Evolutionary conservation across 1,140 invertebrate genomes (phyloP).

Genomic region (Drosophila rhopaloa): DNA sequence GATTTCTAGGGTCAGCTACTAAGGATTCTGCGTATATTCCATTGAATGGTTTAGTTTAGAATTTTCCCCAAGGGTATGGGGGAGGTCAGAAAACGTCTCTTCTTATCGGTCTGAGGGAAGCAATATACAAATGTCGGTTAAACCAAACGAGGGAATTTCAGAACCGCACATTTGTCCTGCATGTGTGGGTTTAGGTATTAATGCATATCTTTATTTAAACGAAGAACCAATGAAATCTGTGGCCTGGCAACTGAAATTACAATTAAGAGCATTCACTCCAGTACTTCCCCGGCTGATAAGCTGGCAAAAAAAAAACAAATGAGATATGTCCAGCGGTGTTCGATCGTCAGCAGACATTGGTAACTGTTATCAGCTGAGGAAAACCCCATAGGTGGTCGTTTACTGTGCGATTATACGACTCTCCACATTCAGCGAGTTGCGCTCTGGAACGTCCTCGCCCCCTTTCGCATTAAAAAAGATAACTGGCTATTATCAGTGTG

Average conservation of each 20-base stretch:
- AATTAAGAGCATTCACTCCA: slow-evolving; percentile 25
- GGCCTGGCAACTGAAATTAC: slow-evolving; percentile 34
- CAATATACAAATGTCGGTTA: slow-evolving; percentile 14
- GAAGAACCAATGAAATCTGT: slow-evolving; percentile 26
- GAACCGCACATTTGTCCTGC: slow-evolving; percentile 38
- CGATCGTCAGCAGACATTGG: slow-evolving; percentile 48
- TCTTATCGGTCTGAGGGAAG: slow-evolving; percentile 25
- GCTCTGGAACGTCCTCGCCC: slow-evolving; percentile 11
- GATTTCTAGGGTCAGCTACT: slow-evolving; percentile 15
- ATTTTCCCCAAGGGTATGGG: slow-evolving; percentile 8
- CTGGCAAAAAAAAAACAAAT: slow-evolving; percentile 20
- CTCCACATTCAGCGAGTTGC: not conserved
- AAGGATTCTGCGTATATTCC: slow-evolving; percentile 4
- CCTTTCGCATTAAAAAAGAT: slow-evolving; percentile 26
- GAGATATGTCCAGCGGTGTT: slow-evolving; percentile 49
- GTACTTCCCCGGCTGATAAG: slow-evolving; percentile 51
- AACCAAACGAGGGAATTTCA: slow-evolving; percentile 55
- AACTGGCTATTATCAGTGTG: slow-evolving; percentile 39
- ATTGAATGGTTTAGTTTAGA: not conserved
- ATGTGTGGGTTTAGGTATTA: slow-evolving; percentile 23
- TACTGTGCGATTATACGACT: slow-evolving; percentile 56
- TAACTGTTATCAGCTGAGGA: slow-evolving; percentile 62
- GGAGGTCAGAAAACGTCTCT: slow-evolving; percentile 4
- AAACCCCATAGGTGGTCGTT: slow-evolving; percentile 74
- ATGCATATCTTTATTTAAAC: slow-evolving; percentile 1